Evolutionary conservation across 1,140 invertebrate genomes (phyloP).

Genomic region (Drosophila funebris): DNA sequence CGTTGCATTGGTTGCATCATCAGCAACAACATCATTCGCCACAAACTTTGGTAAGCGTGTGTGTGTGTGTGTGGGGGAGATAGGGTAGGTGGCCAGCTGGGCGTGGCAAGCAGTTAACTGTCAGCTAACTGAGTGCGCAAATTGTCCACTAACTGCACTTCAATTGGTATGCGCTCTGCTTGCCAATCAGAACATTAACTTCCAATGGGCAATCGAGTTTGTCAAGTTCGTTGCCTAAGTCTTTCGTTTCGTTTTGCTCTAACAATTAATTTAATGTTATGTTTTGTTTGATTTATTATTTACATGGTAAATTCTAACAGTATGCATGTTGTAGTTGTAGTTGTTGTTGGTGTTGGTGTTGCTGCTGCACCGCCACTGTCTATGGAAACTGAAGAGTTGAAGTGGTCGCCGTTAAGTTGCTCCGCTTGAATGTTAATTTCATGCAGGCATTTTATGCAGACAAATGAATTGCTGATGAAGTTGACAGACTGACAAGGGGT

Average conservation of each 20-base stretch:
- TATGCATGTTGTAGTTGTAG: neutral
- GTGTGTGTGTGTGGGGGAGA: neutral
- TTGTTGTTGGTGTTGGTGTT: neutral
- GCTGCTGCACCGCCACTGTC: conserved; percentile 25
- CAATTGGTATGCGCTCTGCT: conserved; percentile 41
- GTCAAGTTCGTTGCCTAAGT: conserved; percentile 52
- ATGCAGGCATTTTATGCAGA: conserved; percentile 62
- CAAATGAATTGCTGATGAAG: conserved; percentile 58
- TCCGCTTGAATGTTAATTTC: conserved; percentile 52
- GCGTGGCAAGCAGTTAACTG: conserved; percentile 24
- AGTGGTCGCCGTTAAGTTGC: conserved; percentile 12
- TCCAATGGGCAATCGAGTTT: conserved; percentile 1
- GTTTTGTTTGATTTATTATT: conserved; percentile 33
- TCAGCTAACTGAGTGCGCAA: conserved; percentile 20
- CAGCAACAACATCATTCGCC: conserved; percentile 23
- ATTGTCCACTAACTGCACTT: conserved; percentile 24
- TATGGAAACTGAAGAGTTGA: conserved; percentile 8
- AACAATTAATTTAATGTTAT: conserved; percentile 29
- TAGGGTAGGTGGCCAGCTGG: neutral
- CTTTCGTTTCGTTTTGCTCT: conserved; percentile 35
- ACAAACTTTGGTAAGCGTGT: conserved; percentile 32
- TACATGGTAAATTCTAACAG: conserved; percentile 13
- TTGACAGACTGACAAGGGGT: conserved; percentile 11
- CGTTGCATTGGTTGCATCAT: conserved; percentile 43
- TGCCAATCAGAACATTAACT: conserved; percentile 50